phyloP scores from a whole-genome alignment of 30 jellyfish, hydroid and myxozoan genomes.

The Aurelia aurita complex sp. Pacific region DNA sequence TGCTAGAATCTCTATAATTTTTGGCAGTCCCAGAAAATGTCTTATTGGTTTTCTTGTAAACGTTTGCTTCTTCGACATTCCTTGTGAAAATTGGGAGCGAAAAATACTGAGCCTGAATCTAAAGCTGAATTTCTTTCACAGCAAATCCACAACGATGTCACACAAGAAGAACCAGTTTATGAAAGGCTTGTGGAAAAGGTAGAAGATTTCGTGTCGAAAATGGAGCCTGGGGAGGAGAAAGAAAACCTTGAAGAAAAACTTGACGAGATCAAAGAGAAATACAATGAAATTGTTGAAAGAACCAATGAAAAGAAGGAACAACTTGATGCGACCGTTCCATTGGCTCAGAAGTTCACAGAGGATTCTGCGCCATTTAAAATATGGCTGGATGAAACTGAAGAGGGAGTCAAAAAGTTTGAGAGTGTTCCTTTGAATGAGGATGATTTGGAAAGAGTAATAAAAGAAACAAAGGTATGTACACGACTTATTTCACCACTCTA shows the following conservation, averaged over 20 bases:
- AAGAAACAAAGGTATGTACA: constrained; percentile 53
- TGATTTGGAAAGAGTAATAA: constrained; percentile 43
- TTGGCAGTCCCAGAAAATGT: no score
- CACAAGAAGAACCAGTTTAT: constrained; percentile 75
- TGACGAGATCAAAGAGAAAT: constrained; percentile 54
- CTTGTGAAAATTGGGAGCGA: no score
- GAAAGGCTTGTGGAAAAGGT: constrained; percentile 66
- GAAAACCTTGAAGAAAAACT: constrained; percentile 41
- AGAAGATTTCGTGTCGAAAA: constrained; percentile 42
- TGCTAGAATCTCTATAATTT: no score
- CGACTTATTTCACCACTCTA: no score
- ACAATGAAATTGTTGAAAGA: constrained; percentile 38
- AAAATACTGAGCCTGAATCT: not conserved
- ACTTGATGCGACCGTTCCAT: constrained; percentile 38
- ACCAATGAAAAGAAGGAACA: constrained; percentile 48
- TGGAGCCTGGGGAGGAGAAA: constrained; percentile 78
- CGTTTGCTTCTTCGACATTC: no score
- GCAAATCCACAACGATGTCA: constrained; percentile 82
- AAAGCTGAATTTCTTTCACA: not conserved
- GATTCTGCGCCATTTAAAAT: constrained; percentile 27
- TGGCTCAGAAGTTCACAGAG: constrained; percentile 63
- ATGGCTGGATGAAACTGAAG: constrained; percentile 74
- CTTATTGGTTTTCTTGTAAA: no score
- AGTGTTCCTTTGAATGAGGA: constrained; percentile 57
- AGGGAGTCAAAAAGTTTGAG: constrained; percentile 30